Evolutionary conservation across 2,888 invertebrate species (phyloP).

Genomic region (Myopa tessellatipennis): DNA sequence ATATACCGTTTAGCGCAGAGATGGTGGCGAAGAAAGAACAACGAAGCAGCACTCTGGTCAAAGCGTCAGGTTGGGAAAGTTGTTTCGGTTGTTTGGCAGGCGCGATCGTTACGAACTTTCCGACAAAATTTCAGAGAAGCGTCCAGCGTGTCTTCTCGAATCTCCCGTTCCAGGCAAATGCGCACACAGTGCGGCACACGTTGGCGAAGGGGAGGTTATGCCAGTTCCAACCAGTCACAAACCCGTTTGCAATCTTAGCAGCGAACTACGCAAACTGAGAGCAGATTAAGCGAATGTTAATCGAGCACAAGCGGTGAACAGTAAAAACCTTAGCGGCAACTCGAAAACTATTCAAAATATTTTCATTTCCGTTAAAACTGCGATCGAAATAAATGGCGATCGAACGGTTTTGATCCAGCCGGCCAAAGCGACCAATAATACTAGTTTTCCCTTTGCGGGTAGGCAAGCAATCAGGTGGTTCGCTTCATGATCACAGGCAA

Average conservation of each 20-base stretch:
- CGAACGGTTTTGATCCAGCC: slow-evolving; percentile 10
- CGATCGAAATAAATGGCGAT: slow-evolving; percentile 1
- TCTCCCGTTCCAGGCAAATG: background rate
- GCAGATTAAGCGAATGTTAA: slow-evolving; percentile 7
- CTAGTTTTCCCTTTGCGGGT: background rate
- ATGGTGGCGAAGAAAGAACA: background rate
- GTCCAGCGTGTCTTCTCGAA: background rate
- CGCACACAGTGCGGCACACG: background rate
- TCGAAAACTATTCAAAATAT: slow-evolving; percentile 27
- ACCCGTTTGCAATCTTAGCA: slow-evolving; percentile 11
- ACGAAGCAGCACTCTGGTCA: background rate
- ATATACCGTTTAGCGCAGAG: slow-evolving; percentile 28
- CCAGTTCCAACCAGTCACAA: background rate
- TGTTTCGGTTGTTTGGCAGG: slow-evolving; percentile 11
- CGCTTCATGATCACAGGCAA: background rate
- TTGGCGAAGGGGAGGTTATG: slow-evolving; percentile 5
- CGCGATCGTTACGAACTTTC: slow-evolving; percentile 1
- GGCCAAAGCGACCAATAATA: background rate
- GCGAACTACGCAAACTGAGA: background rate
- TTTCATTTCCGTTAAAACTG: slow-evolving; percentile 21
- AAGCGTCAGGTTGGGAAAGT: slow-evolving; percentile 8
- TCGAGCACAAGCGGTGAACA: background rate
- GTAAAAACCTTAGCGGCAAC: slow-evolving; percentile 22
- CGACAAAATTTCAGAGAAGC: background rate
- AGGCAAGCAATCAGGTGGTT: no score